A percentile compares a stretch with the other conserved stretches of the same genome.
phyloP scores from a whole-genome alignment of 1,140 invertebrate genomes.

The Lerema accius region DNA sequence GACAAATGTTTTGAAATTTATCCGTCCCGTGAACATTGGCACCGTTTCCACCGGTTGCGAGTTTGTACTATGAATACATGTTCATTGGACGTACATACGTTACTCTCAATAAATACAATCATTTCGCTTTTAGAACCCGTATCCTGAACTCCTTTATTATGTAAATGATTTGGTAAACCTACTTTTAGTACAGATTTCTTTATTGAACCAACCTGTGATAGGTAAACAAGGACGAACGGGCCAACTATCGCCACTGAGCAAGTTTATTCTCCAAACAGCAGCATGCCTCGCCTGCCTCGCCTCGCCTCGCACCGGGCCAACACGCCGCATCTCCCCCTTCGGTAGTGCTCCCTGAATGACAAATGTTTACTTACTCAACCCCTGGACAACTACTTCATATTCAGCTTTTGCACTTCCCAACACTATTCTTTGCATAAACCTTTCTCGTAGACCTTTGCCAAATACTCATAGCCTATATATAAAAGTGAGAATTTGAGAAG shows the following conservation, averaged over 20 bases:
- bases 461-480: slow-evolving; percentile 11
- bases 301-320: slow-evolving; percentile 33
- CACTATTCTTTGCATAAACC: slow-evolving; percentile 21
- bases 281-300: slow-evolving; percentile 20
- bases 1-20: not conserved
- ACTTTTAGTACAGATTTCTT: not conserved
- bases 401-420: slow-evolving; percentile 18
- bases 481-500: slow-evolving; percentile 63
- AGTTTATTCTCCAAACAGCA: slow-evolving; percentile 67
- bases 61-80: too few species aligned
- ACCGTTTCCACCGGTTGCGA: too few species aligned
- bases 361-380: slow-evolving; percentile 65
- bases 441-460: slow-evolving; percentile 12
- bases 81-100: too few species aligned
- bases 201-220: slow-evolving; percentile 52
- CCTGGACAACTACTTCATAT: slow-evolving; percentile 45
- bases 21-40: not conserved
- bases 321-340: slow-evolving; percentile 38
- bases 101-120: too few species aligned
- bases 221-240: slow-evolving; percentile 60
- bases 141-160: too few species aligned
- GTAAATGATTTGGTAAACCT: too few species aligned
- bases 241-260: slow-evolving; percentile 54
- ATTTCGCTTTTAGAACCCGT: too few species aligned
- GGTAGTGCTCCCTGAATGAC: slow-evolving; percentile 57